Percentiles rank a stretch among this genome's conserved stretches.
Evolutionary conservation across 2,797 vertebrate genomes (phyloP).

Genomic region (Mallotus villosus): DNA sequence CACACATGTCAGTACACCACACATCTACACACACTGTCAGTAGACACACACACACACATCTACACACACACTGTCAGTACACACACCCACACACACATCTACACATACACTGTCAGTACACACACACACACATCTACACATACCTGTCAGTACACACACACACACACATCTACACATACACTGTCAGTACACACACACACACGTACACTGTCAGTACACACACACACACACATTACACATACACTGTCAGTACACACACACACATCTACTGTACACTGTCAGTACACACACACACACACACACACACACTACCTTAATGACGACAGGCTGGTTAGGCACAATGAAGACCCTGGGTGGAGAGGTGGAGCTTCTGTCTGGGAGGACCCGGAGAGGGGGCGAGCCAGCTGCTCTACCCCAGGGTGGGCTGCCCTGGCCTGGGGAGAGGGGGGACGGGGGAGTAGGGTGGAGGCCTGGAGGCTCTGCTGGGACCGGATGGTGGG

Average conservation of each 20-base stretch:
- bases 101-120: conserved; percentile 27
- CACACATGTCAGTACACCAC: neutral
- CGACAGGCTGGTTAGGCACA: conserved; percentile 64
- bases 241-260: neutral
- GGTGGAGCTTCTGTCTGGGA: conserved; percentile 6
- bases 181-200: neutral
- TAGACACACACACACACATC: too few species aligned
- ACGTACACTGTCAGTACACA: too few species aligned
- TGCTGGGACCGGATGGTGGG: conserved; percentile 6
- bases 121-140: too few species aligned
- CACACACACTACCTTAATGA: conserved; percentile 61
- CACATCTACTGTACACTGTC: too few species aligned
- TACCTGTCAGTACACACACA: too few species aligned
- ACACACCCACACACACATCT: too few species aligned
- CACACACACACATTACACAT: neutral
- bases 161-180: conserved; percentile 10
- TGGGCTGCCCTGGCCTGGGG: conserved; percentile 1
- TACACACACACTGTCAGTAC: neutral
- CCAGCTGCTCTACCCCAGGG: neutral
- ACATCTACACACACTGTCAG: too few species aligned
- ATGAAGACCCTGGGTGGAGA: conserved; percentile 62
- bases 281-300: too few species aligned
- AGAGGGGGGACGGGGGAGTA: neutral
- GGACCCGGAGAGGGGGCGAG: neutral
- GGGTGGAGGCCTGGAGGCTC: neutral